Conservation (phyloP, 2,113 vertebrate genomes). For the Lepus europaeus region DNA sequence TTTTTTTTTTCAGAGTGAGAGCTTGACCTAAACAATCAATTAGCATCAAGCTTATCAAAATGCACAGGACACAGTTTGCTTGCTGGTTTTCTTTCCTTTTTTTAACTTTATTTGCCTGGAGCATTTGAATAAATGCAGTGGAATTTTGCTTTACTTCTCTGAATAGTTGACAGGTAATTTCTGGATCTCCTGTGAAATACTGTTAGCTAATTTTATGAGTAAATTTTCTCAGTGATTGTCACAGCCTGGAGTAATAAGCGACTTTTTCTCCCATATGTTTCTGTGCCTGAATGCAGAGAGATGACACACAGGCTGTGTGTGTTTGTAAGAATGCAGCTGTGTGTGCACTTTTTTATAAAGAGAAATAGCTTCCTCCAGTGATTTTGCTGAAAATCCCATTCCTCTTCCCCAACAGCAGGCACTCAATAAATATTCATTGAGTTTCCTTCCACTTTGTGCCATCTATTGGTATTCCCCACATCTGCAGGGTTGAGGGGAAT, state of each 20-base stretch:
- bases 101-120: slow-evolving; percentile 60
- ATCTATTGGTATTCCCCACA: background rate
- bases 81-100: background rate
- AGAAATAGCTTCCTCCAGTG: slow-evolving; percentile 61
- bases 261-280: slow-evolving; percentile 41
- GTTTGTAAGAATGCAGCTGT: slow-evolving; percentile 56
- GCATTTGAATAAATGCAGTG: slow-evolving; percentile 70
- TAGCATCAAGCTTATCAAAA: slow-evolving; percentile 65
- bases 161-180: slow-evolving; percentile 65
- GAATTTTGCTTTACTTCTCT: slow-evolving; percentile 61
- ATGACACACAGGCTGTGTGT: background rate
- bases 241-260: slow-evolving; percentile 34
- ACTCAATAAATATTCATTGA: slow-evolving; percentile 63
- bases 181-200: slow-evolving; percentile 65
- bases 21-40: slow-evolving; percentile 34
- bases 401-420: slow-evolving; percentile 3
- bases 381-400: slow-evolving; percentile 61
- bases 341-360: slow-evolving; percentile 34
- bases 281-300: background rate
- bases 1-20: slow-evolving; percentile 5
- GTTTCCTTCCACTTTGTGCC: slow-evolving; percentile 24
- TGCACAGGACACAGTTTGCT: background rate
- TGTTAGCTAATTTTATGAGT: slow-evolving; percentile 65
- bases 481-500: background rate
- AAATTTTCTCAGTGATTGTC: slow-evolving; percentile 67